Evolutionary conservation across 2,888 invertebrate genomes (phyloP).

Genomic region (Trissoscelio sp.): DNA sequence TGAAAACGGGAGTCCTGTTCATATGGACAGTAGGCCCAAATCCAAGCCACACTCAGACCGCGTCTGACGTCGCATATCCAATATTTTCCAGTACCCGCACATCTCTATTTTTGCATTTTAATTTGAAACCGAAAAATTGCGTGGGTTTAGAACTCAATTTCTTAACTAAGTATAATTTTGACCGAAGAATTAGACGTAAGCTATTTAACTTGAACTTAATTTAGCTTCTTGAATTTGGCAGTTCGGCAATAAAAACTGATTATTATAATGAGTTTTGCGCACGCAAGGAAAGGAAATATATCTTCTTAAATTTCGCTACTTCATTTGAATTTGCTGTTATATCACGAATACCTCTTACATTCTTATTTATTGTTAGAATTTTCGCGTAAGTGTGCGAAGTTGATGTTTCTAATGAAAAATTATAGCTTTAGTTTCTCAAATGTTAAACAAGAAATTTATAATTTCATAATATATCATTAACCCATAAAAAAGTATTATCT

Average conservation of each 20-base stretch:
- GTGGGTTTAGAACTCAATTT: not conserved
- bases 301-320: conserved; percentile 8
- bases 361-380: conserved; percentile 10
- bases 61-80: no score
- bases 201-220: conserved; percentile 13
- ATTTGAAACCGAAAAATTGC: not conserved
- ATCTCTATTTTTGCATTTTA: no score
- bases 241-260: conserved; percentile 32
- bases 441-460: not conserved
- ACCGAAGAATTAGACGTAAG: not conserved
- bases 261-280: conserved; percentile 30
- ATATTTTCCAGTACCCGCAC: no score
- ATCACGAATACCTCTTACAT: conserved; percentile 1
- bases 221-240: conserved; percentile 18
- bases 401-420: not conserved
- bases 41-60: no score
- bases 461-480: not conserved
- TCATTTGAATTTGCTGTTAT: conserved; percentile 18
- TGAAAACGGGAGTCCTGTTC: no score
- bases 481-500: not conserved
- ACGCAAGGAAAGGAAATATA: conserved; percentile 33
- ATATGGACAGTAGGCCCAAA: no score
- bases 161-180: not conserved
- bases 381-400: not conserved
- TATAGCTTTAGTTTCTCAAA: not conserved